Evolutionary conservation across 2,797 vertebrate species (phyloP).

Genomic region (Eupleurogrammus muticus): DNA sequence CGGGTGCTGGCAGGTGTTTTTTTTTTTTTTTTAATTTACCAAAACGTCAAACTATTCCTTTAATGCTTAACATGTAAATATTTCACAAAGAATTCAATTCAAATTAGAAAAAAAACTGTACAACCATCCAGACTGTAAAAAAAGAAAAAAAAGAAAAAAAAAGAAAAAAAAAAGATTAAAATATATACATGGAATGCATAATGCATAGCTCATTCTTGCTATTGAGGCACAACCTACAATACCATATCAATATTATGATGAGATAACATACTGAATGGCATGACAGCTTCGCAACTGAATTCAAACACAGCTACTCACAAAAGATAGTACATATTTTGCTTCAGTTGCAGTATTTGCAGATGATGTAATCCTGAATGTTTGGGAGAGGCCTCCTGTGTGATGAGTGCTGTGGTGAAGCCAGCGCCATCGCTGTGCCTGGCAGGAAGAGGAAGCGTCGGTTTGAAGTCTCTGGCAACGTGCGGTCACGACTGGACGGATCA

Average conservation of each 20-base stretch:
- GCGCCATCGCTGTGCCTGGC: conserved; percentile 58
- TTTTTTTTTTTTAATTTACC: conserved; percentile 11
- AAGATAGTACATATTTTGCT: conserved; percentile 47
- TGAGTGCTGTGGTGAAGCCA: conserved; percentile 60
- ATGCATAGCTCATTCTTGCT: conserved; percentile 75
- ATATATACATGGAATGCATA: conserved; percentile 80
- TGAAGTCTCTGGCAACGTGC: conserved; percentile 78
- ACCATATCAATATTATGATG: conserved; percentile 60
- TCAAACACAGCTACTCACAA: conserved; percentile 69
- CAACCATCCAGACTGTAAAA: conserved; percentile 76
- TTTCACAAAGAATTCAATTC: conserved; percentile 44
- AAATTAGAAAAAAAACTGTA: conserved; percentile 71
- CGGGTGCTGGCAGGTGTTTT: not conserved
- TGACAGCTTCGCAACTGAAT: conserved; percentile 64
- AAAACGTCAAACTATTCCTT: conserved; percentile 36
- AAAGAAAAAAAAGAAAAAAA: conserved; percentile 49
- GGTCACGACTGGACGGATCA: conserved; percentile 87
- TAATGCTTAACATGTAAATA: conserved; percentile 54
- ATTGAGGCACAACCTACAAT: conserved; percentile 68
- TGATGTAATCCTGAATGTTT: conserved; percentile 43
- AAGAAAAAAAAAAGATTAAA: conserved; percentile 53
- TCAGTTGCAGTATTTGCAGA: conserved; percentile 53
- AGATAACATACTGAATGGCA: conserved; percentile 66
- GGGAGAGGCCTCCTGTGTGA: conserved; percentile 38
- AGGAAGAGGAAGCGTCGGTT: conserved; percentile 67